Evolutionary conservation across 2,797 vertebrate species (phyloP).

Genomic region (Enteromius unitaeniatus): DNA sequence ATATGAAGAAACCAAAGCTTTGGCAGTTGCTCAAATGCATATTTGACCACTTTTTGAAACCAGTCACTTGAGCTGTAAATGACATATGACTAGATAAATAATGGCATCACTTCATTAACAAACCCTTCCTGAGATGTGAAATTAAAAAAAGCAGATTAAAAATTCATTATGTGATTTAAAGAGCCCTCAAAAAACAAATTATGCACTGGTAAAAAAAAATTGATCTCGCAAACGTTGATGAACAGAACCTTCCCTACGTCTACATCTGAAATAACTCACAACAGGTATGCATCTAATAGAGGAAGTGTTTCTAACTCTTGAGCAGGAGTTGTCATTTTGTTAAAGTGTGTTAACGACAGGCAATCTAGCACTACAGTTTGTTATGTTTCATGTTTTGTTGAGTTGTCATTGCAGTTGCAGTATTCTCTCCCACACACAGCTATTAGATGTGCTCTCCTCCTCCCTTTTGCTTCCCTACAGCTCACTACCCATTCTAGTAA

Average conservation of each 20-base stretch:
- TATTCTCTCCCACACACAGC: constrained; percentile 21
- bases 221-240: background rate
- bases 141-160: background rate
- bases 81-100: background rate
- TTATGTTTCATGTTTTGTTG: constrained; percentile 8
- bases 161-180: background rate
- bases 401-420: constrained; percentile 6
- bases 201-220: background rate
- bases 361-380: background rate
- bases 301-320: background rate
- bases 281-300: background rate
- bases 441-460: constrained; percentile 18
- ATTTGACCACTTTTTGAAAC: background rate
- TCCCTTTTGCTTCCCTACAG: constrained; percentile 13
- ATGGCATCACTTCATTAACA: background rate
- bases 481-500: background rate
- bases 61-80: background rate
- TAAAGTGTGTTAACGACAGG: background rate
- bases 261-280: background rate
- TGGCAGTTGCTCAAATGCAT: background rate
- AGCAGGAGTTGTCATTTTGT: background rate
- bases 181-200: background rate
- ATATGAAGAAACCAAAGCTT: too few species aligned
- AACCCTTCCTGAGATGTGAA: background rate
- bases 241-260: background rate